Conservation (phyloP, 2,888 invertebrate species). For the Perithous albicinctus region DNA sequence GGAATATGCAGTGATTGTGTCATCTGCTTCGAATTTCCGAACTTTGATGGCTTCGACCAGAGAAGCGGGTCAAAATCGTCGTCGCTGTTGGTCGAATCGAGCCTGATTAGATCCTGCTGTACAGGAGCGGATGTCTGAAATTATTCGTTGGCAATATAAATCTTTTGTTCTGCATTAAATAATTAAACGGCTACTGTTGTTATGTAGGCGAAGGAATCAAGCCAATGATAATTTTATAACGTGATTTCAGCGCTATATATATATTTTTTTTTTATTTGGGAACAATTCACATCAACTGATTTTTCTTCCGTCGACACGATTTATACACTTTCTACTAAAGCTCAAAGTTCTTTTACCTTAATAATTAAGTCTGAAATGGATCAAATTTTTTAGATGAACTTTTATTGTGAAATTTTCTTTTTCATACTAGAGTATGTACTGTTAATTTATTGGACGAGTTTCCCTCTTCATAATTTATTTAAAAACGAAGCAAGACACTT, state of each 20-base stretch:
- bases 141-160: background rate
- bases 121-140: slow-evolving; percentile 77
- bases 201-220: background rate
- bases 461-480: background rate
- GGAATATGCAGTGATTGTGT: slow-evolving; percentile 81
- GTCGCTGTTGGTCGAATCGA: slow-evolving; percentile 88
- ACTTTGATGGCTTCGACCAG: slow-evolving; percentile 83
- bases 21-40: slow-evolving; percentile 83
- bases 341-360: no score
- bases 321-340: no score
- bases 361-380: no score
- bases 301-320: background rate
- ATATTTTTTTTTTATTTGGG: background rate
- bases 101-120: slow-evolving; percentile 88
- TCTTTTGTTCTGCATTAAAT: background rate
- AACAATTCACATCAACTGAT: background rate
- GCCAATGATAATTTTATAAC: background rate
- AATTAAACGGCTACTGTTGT: background rate
- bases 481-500: background rate
- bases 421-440: no score
- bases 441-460: background rate
- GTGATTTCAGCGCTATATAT: background rate
- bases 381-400: no score
- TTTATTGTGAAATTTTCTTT: no score
- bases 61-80: slow-evolving; percentile 90